Evolutionary conservation across 2,113 vertebrate species (phyloP).

Genomic region (Peromyscus leucopus): DNA sequence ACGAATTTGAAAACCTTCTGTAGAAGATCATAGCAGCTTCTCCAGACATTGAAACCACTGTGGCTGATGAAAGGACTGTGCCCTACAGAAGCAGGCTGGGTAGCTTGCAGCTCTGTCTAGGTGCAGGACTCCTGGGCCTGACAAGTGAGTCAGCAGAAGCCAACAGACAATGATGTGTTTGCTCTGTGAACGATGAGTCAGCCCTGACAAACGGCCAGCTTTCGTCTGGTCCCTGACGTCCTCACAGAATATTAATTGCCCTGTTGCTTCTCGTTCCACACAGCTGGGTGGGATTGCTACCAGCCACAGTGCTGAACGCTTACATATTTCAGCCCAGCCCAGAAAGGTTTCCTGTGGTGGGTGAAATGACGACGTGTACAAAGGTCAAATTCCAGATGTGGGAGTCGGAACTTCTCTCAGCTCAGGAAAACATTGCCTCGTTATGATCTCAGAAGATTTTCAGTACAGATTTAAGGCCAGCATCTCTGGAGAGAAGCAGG

Average conservation of each 20-base stretch:
- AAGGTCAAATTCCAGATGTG: slow-evolving; percentile 80
- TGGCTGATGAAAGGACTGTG: not conserved
- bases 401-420: slow-evolving; percentile 65
- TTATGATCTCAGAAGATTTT: slow-evolving; percentile 64
- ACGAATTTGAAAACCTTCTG: not conserved
- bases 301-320: slow-evolving; percentile 72
- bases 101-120: not conserved
- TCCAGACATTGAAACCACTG: not conserved
- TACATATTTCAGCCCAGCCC: slow-evolving; percentile 69
- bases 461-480: slow-evolving; percentile 50
- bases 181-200: slow-evolving; percentile 69
- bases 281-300: slow-evolving; percentile 81
- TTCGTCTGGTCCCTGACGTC: slow-evolving; percentile 69
- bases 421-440: slow-evolving; percentile 63
- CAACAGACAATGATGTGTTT: slow-evolving; percentile 40
- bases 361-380: slow-evolving; percentile 75
- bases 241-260: slow-evolving; percentile 80
- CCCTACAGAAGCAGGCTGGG: not conserved
- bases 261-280: slow-evolving; percentile 73
- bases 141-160: slow-evolving; percentile 74
- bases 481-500: slow-evolving; percentile 39
- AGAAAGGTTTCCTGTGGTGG: slow-evolving; percentile 78
- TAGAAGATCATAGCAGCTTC: not conserved
- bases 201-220: slow-evolving; percentile 57
- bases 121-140: not conserved